phyloP scores from a whole-genome alignment of 2,797 vertebrate species.

The Sardinella longiceps region DNA sequence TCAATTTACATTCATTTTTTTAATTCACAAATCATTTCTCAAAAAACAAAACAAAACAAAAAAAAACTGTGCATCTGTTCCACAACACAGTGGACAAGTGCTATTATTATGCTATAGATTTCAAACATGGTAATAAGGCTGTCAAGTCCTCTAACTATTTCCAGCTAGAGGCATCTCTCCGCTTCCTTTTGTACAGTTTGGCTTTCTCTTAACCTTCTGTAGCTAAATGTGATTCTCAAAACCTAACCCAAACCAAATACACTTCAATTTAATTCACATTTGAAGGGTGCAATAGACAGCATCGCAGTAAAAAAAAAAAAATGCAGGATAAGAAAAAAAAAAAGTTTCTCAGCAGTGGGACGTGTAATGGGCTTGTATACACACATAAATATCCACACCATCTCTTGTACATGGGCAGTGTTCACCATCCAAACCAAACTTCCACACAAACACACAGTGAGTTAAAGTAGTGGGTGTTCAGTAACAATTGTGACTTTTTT shows the following conservation, averaged over 20 bases:
- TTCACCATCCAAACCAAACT: background rate
- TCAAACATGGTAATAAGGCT: slow-evolving; percentile 9
- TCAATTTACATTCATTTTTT: slow-evolving; percentile 6
- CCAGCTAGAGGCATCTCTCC: background rate
- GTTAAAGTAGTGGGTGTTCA: background rate
- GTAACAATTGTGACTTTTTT: background rate
- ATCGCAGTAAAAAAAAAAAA: background rate
- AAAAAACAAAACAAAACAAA: background rate
- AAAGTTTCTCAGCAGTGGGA: background rate
- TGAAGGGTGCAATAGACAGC: slow-evolving; percentile 4
- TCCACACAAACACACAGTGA: background rate
- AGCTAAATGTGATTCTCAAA: slow-evolving; percentile 6
- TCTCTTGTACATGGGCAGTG: background rate
- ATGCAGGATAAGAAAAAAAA: no score
- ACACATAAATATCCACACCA: background rate
- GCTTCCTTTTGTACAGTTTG: background rate
- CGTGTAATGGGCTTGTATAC: background rate
- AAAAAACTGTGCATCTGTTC: slow-evolving; percentile 8
- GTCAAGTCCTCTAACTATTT: background rate
- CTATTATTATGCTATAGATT: background rate
- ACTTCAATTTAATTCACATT: background rate
- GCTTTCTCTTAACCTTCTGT: background rate
- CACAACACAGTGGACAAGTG: background rate
- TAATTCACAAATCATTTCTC: slow-evolving; percentile 18
- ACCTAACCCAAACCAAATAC: background rate